Evolutionary conservation across 2,797 vertebrate genomes (phyloP).

Genomic region (Prionace glauca): DNA sequence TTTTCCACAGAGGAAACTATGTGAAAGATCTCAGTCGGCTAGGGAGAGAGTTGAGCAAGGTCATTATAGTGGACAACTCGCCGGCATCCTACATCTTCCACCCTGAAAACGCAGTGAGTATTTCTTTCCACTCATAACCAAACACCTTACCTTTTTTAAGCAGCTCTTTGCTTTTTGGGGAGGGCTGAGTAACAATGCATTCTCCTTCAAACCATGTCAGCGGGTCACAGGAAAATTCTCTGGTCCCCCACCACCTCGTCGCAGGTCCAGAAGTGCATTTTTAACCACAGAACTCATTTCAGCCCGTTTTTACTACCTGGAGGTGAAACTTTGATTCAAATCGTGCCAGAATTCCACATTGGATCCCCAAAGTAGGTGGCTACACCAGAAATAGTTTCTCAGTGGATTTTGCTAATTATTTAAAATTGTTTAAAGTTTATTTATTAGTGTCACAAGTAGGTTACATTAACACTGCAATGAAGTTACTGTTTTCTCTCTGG

Average conservation of each 20-base stretch:
- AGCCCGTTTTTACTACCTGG: not conserved
- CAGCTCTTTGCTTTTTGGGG: not conserved
- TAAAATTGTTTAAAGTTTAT: not conserved
- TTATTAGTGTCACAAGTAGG: not conserved
- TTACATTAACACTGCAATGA: too few species aligned
- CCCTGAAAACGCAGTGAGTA: slow-evolving; percentile 91
- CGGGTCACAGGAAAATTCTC: not conserved
- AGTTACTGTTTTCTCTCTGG: too few species aligned
- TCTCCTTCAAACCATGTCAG: not conserved
- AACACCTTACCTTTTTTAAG: not conserved
- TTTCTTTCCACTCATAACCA: not conserved
- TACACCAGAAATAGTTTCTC: too few species aligned
- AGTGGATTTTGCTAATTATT: not conserved
- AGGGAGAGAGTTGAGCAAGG: slow-evolving; percentile 86
- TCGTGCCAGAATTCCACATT: not conserved
- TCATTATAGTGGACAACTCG: slow-evolving; percentile 97
- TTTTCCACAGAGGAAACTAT: slow-evolving; percentile 96
- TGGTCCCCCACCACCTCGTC: not conserved
- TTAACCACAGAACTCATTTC: not conserved
- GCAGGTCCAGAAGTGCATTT: not conserved
- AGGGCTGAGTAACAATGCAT: not conserved
- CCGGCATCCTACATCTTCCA: slow-evolving; percentile 99
- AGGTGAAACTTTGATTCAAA: not conserved
- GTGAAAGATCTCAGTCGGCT: slow-evolving; percentile 97
- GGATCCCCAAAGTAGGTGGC: not conserved